Evolutionary conservation across 2,113 vertebrate genomes (phyloP).

Genomic region (Helogale parvula): DNA sequence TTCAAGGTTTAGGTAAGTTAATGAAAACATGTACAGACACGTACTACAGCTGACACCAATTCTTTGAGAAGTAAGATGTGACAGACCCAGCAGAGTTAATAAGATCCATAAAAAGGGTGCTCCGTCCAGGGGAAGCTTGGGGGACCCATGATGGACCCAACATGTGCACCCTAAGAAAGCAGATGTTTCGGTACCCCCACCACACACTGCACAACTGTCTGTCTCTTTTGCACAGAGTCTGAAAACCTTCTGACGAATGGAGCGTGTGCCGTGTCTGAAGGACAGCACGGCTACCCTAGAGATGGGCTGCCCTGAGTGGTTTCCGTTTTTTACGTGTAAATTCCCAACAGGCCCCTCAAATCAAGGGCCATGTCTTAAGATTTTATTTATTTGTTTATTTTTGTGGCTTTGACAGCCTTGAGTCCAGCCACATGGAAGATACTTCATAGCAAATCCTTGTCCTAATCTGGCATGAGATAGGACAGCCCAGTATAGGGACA

Average conservation of each 20-base stretch:
- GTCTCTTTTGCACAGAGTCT: neutral
- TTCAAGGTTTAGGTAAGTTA: neutral
- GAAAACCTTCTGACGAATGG: neutral
- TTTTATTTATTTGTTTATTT: neutral
- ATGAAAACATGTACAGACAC: neutral
- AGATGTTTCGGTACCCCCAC: neutral
- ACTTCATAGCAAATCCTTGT: neutral
- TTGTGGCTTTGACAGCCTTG: neutral
- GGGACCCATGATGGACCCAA: neutral
- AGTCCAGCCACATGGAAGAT: neutral
- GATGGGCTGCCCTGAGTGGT: neutral
- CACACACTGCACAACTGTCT: neutral
- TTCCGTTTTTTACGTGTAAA: neutral
- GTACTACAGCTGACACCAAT: neutral
- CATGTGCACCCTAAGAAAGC: neutral
- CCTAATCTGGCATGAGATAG: neutral
- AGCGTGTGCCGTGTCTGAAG: rapidly evolving
- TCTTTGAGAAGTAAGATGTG: neutral
- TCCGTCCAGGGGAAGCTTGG: neutral
- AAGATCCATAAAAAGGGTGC: neutral
- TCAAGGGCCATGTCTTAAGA: neutral
- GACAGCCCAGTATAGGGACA: neutral
- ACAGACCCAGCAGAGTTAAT: neutral
- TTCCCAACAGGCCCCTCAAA: neutral
- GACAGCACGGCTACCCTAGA: neutral